A percentile compares a stretch with the other conserved stretches of the same genome.
These are phyloP conservation scores for Leptarthrus brevirostris DNA, from an alignment of 2,888 invertebrate genomes.

Conservation along the genomic window DNA sequence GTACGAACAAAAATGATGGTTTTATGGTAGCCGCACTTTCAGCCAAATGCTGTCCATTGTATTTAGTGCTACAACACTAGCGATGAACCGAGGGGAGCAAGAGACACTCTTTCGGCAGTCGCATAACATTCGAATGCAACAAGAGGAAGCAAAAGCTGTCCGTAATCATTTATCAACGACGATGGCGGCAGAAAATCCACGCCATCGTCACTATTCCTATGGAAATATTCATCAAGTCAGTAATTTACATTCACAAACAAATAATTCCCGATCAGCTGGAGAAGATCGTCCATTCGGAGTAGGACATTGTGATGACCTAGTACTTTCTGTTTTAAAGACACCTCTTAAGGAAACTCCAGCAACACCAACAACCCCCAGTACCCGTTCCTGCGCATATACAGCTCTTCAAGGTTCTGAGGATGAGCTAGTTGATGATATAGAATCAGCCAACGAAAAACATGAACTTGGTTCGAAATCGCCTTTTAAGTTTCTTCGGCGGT, in stretches of 20 bases:
- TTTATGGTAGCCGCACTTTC: constrained; percentile 23
- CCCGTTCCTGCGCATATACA: constrained; percentile 57
- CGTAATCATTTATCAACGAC: constrained; percentile 50
- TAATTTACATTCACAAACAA: constrained; percentile 56
- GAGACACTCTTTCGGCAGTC: constrained; percentile 73
- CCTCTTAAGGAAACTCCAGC: constrained; percentile 65
- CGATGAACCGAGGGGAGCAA: constrained; percentile 75
- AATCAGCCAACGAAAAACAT: constrained; percentile 56
- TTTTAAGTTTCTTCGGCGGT: constrained; percentile 69
- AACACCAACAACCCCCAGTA: constrained; percentile 51
- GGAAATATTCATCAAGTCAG: constrained; percentile 61
- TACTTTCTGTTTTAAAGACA: constrained; percentile 72
- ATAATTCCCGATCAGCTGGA: constrained; percentile 57
- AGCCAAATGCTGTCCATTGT: constrained; percentile 67
- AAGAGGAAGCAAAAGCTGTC: constrained; percentile 57
- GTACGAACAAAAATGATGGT: constrained; percentile 46
- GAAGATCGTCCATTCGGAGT: constrained; percentile 57
- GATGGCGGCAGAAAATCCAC: constrained; percentile 51
- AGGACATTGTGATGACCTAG: constrained; percentile 68
- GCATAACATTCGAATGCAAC: constrained; percentile 68
- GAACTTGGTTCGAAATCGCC: constrained; percentile 57
- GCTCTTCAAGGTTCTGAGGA: constrained; percentile 58
- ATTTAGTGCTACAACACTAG: constrained; percentile 66
- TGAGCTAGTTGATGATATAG: constrained; percentile 61
- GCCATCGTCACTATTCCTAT: constrained; percentile 58